Evolutionary conservation across 2,113 vertebrate genomes (phyloP).

Genomic region (Aegithalos caudatus): DNA sequence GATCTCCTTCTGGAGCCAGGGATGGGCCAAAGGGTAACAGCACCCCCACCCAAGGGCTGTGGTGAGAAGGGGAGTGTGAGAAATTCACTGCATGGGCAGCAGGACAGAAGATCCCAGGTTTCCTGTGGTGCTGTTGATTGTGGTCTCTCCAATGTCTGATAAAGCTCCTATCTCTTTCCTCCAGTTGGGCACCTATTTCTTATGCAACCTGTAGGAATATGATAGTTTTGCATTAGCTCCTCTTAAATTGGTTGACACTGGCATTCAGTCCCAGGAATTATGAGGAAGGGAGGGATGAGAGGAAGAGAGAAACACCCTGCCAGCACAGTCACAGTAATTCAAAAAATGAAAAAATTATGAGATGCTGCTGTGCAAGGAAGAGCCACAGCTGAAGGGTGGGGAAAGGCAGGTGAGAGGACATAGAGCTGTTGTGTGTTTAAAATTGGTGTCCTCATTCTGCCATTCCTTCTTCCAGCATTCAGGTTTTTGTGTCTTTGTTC

Average conservation of each 20-base stretch:
- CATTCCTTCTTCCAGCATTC: not conserved
- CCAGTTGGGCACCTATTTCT: not conserved
- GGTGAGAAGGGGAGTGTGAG: not conserved
- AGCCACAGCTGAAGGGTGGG: not conserved
- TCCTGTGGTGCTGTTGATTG: not conserved
- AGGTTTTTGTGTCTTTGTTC: not conserved
- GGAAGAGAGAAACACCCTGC: not conserved
- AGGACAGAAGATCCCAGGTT: not conserved
- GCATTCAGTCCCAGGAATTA: not conserved
- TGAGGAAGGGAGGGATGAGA: not conserved
- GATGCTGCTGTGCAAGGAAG: not conserved
- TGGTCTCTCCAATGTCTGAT: not conserved
- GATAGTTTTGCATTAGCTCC: not conserved
- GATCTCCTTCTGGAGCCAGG: not conserved
- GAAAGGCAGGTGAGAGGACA: not conserved
- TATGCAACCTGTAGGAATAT: not conserved
- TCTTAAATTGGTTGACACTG: not conserved
- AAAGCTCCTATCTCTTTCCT: not conserved
- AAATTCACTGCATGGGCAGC: not conserved
- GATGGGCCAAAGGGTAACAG: not conserved
- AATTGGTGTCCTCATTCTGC: rapidly evolving
- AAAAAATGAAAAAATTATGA: not conserved
- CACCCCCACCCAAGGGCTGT: not conserved
- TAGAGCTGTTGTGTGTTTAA: not conserved
- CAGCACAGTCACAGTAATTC: not conserved